Evolutionary conservation across 2,797 vertebrate species (phyloP).

Genomic region (Alauda arvensis): DNA sequence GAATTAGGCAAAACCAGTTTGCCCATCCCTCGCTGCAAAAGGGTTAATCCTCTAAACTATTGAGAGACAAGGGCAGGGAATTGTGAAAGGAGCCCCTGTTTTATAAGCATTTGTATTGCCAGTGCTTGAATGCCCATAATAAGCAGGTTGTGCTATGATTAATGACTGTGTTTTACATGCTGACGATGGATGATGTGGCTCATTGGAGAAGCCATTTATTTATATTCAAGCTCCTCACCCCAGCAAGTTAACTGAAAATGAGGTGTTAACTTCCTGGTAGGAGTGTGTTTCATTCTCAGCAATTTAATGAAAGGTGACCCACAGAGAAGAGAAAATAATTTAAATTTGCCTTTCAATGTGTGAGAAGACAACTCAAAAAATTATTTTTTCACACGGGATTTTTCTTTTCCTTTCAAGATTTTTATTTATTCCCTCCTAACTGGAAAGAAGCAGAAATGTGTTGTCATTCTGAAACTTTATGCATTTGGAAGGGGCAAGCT

Average conservation of each 20-base stretch:
- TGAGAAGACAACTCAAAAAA: not conserved
- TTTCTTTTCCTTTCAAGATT: not conserved
- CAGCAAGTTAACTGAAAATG: conserved; percentile 31
- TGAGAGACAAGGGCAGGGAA: conserved; percentile 43
- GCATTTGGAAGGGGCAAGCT: not conserved
- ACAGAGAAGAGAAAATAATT: not conserved
- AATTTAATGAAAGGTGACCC: not conserved
- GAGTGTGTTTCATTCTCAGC: not conserved
- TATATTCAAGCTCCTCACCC: conserved; percentile 18
- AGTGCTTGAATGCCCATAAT: conserved; percentile 47
- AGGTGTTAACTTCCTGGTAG: not conserved
- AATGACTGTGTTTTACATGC: conserved; percentile 7
- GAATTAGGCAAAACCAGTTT: conserved; percentile 64
- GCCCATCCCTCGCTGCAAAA: conserved; percentile 45
- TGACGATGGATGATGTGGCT: not conserved
- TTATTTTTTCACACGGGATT: rapidly evolving
- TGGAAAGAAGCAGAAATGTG: not conserved
- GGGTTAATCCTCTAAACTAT: conserved; percentile 12
- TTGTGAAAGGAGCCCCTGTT: conserved; percentile 38
- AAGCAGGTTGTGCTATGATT: conserved; percentile 33
- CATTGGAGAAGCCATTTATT: conserved; percentile 37
- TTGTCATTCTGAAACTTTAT: not conserved
- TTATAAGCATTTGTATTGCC: conserved; percentile 43
- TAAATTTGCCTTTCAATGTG: not conserved
- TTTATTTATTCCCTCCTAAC: not conserved